Conservation (phyloP, 2,797 vertebrate genomes). For the Sparus aurata region DNA sequence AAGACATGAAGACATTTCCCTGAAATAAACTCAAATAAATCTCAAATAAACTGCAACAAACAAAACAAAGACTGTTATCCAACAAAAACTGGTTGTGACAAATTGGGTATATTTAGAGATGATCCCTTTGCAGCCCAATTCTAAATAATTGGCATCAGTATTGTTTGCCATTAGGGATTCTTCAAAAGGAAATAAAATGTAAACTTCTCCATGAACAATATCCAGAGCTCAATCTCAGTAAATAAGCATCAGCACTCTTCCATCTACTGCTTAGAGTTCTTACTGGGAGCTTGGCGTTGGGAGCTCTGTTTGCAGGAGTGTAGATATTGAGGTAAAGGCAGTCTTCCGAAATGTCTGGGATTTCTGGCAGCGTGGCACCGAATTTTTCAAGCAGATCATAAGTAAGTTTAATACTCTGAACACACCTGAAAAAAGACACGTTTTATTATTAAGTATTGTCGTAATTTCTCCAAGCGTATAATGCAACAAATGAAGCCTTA, state of each 20-base stretch:
- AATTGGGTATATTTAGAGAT: too few relatives aligned
- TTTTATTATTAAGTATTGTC: not conserved
- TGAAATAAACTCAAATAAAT: too few relatives aligned
- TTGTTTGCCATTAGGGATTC: too few relatives aligned
- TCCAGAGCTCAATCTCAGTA: too few relatives aligned
- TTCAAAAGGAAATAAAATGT: too few relatives aligned
- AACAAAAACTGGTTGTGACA: too few relatives aligned
- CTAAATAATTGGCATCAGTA: too few relatives aligned
- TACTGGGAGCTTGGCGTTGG: conserved; percentile 79
- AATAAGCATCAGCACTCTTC: not conserved
- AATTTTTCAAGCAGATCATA: too few relatives aligned
- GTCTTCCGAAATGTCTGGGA: conserved; percentile 82
- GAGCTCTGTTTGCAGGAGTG: conserved; percentile 75
- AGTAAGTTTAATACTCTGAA: conserved; percentile 49
- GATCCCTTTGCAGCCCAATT: too few relatives aligned
- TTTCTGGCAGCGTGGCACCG: not conserved
- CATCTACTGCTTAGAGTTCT: conserved; percentile 28
- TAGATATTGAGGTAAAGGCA: conserved; percentile 88
- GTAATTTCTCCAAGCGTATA: not conserved
- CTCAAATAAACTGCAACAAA: not conserved
- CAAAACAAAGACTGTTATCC: not conserved
- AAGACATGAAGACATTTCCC: too few relatives aligned
- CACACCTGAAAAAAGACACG: conserved; percentile 68
- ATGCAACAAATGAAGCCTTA: conserved; percentile 50
- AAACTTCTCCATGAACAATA: too few relatives aligned